Evolutionary conservation across 2,797 vertebrate species (phyloP).

Genomic region (Melopsittacus undulatus): DNA sequence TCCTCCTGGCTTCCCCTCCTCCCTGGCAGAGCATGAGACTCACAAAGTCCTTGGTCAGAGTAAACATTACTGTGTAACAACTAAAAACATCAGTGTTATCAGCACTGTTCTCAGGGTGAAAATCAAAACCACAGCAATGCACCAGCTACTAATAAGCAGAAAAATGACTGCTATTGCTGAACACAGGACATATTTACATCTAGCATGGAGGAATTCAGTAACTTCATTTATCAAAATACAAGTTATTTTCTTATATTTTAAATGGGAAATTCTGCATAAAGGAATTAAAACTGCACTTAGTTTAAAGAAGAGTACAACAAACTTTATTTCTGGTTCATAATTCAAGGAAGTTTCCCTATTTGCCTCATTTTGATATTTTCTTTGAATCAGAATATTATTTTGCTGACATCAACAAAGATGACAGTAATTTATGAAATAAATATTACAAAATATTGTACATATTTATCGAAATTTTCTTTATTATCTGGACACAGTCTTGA

Average conservation of each 20-base stretch:
- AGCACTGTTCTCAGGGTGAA: no score
- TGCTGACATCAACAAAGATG: neutral
- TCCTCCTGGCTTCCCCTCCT: no score
- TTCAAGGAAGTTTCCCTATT: neutral
- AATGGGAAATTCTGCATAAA: neutral
- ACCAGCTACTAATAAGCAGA: no score
- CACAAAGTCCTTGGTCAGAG: no score
- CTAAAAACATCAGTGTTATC: no score
- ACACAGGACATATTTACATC: neutral
- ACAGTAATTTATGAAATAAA: neutral
- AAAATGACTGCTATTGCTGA: no score
- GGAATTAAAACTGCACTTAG: accelerated
- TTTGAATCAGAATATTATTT: neutral
- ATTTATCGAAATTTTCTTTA: neutral
- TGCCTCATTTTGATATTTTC: neutral
- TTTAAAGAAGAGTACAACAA: neutral
- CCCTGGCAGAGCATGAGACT: no score
- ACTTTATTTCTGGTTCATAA: neutral
- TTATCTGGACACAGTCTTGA: neutral
- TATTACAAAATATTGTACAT: neutral
- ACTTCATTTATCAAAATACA: neutral
- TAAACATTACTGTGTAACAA: no score
- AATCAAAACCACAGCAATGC: no score
- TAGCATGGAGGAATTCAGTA: neutral
- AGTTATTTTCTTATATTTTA: neutral